phyloP scores from a whole-genome alignment of 2,888 invertebrate species.

The Dromius quadrimaculatus region DNA sequence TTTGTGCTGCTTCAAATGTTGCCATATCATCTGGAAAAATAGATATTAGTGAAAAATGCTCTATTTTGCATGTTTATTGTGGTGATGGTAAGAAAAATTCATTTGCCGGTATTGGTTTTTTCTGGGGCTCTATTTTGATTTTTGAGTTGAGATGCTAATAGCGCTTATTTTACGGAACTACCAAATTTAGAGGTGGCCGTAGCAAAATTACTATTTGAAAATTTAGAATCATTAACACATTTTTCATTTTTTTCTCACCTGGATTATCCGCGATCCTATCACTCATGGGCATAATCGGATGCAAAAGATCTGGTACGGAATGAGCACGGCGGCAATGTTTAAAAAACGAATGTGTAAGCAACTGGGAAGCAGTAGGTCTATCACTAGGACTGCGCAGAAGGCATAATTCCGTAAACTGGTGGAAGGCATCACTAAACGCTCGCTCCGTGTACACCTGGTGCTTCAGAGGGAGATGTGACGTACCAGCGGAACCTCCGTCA shows the following conservation, averaged over 20 bases:
- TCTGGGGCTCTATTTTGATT: no score
- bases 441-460: slow-evolving; percentile 71
- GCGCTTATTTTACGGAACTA: no score
- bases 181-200: no score
- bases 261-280: slow-evolving; percentile 69
- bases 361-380: slow-evolving; percentile 77
- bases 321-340: slow-evolving; percentile 76
- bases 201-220: no score
- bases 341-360: slow-evolving; percentile 81
- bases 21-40: slow-evolving; percentile 71
- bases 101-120: no score
- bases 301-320: slow-evolving; percentile 74
- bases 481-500: slow-evolving; percentile 67
- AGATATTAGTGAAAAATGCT: no score
- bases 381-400: slow-evolving; percentile 77
- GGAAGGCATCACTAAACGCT: slow-evolving; percentile 81
- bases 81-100: not conserved
- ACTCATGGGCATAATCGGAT: slow-evolving; percentile 76
- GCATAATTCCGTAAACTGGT: slow-evolving; percentile 81
- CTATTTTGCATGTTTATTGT: not conserved
- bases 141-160: no score
- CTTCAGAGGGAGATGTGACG: slow-evolving; percentile 56
- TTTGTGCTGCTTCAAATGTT: slow-evolving; percentile 71
- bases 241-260: slow-evolving; percentile 63
- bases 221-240: no score